A percentile compares a stretch with the other conserved stretches of the same genome.
These are phyloP conservation scores for Clarias batrachus DNA, from an alignment of 2,113 vertebrate genomes.

Conservation along the genomic window DNA sequence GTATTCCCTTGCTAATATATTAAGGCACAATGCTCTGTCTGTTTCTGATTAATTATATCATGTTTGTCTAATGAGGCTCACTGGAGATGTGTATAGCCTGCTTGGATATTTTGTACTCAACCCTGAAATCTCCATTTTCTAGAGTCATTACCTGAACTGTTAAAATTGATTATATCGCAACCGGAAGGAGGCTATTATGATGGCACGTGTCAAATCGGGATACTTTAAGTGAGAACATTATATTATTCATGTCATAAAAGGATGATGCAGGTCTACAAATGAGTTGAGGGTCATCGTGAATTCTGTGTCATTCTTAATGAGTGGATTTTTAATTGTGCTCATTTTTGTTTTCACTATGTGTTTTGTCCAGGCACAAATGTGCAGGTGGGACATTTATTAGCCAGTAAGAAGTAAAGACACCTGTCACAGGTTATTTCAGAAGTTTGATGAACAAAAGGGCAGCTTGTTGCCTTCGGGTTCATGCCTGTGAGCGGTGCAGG, in stretches of 20 bases:
- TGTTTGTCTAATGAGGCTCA: constrained; percentile 64
- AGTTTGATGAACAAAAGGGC: background rate
- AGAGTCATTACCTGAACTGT: constrained; percentile 65
- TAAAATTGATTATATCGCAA: constrained; percentile 58
- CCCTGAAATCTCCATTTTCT: constrained; percentile 53
- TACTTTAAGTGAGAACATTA: constrained; percentile 28
- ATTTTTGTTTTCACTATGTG: constrained; percentile 56
- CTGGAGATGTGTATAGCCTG: constrained; percentile 62
- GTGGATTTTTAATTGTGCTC: constrained; percentile 21
- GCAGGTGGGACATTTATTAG: constrained; percentile 65
- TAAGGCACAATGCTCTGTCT: constrained; percentile 10
- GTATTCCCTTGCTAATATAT: constrained; percentile 21
- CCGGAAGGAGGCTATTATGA: constrained; percentile 51
- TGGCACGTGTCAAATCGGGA: constrained; percentile 49
- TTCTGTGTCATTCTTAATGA: background rate
- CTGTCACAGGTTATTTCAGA: background rate
- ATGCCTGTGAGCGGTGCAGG: background rate
- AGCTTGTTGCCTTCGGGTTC: background rate
- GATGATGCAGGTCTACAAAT: constrained; percentile 12
- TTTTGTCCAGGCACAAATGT: constrained; percentile 53
- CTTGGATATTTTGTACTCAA: constrained; percentile 59
- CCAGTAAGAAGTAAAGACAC: background rate
- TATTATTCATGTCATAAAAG: constrained; percentile 36
- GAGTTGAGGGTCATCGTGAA: background rate
- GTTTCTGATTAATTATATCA: constrained; percentile 45